A percentile compares a stretch with the other conserved stretches of the same genome.
Evolutionary conservation across 92 coral and sea anemone species (phyloP).

Genomic region (Zoanthus gigantus): DNA sequence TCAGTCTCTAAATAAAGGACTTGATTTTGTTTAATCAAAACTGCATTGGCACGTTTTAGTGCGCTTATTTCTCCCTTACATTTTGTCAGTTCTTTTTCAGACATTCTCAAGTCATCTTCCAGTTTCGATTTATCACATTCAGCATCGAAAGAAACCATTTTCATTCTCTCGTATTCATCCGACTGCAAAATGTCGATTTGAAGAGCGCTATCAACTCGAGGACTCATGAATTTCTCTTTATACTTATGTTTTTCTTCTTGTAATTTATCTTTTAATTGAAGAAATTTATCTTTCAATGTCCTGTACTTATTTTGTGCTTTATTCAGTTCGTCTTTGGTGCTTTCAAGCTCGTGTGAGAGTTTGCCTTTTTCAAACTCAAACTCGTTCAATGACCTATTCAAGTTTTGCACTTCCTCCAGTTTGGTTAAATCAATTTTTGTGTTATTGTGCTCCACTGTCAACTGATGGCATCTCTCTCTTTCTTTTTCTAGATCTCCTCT

Average conservation of each 20-base stretch:
- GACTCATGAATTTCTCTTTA: slow-evolving; percentile 78
- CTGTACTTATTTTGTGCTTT: slow-evolving; percentile 81
- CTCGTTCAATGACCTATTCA: slow-evolving; percentile 78
- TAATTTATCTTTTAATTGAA: slow-evolving; percentile 70
- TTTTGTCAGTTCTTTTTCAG: slow-evolving; percentile 73
- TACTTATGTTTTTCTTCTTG: slow-evolving; percentile 78
- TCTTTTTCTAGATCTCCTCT: slow-evolving; percentile 68
- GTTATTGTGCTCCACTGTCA: slow-evolving; percentile 55
- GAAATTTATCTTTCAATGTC: slow-evolving; percentile 79
- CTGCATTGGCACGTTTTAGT: slow-evolving; percentile 86
- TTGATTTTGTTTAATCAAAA: slow-evolving; percentile 93
- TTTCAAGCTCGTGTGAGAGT: slow-evolving; percentile 70
- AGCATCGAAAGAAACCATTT: slow-evolving; percentile 67
- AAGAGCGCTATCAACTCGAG: slow-evolving; percentile 85
- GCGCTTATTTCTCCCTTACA: slow-evolving; percentile 83
- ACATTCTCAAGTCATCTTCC: slow-evolving; percentile 70
- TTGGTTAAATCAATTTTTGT: slow-evolving; percentile 69
- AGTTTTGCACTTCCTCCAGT: slow-evolving; percentile 76
- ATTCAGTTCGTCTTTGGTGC: slow-evolving; percentile 69
- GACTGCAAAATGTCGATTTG: slow-evolving; percentile 79
- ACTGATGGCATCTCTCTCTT: slow-evolving; percentile 66
- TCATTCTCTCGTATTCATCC: slow-evolving; percentile 76
- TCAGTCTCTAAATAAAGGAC: slow-evolving; percentile 92
- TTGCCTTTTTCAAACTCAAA: slow-evolving; percentile 84
- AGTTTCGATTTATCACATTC: slow-evolving; percentile 73